Conservation (phyloP, 2,113 vertebrate genomes). For the Bos indicus region DNA sequence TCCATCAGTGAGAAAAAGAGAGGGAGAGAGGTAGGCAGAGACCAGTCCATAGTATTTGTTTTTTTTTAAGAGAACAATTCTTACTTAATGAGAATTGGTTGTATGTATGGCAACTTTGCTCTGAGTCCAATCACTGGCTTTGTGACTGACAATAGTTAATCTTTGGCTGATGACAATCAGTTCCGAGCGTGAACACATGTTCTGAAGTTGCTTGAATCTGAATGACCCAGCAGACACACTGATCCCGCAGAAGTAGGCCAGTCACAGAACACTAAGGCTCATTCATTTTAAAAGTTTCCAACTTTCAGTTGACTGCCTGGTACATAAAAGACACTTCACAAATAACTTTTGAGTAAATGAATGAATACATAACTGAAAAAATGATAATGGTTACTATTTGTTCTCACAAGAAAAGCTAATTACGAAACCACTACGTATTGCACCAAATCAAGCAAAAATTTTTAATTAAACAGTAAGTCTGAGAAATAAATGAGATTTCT, state of each 20-base stretch:
- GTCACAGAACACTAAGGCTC: not conserved
- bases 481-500: slow-evolving; percentile 28
- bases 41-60: not conserved
- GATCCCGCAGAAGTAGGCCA: not conserved
- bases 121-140: not conserved
- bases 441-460: slow-evolving; percentile 3
- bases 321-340: slow-evolving; percentile 22
- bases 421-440: not conserved
- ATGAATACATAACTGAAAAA: not conserved
- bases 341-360: slow-evolving; percentile 6
- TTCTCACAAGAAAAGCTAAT: slow-evolving; percentile 12
- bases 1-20: not conserved
- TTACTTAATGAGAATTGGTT: not conserved
- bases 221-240: not conserved
- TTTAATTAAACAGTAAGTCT: slow-evolving; percentile 27
- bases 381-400: slow-evolving; percentile 21
- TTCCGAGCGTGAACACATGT: not conserved
- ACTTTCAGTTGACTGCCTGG: not conserved
- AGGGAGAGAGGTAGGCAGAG: not conserved
- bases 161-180: not conserved
- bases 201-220: not conserved
- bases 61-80: not conserved
- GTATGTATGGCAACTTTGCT: not conserved
- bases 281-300: slow-evolving; percentile 24
- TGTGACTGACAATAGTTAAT: not conserved